Conservation (phyloP, 2,888 invertebrate species). For the Adela reaumurella region DNA sequence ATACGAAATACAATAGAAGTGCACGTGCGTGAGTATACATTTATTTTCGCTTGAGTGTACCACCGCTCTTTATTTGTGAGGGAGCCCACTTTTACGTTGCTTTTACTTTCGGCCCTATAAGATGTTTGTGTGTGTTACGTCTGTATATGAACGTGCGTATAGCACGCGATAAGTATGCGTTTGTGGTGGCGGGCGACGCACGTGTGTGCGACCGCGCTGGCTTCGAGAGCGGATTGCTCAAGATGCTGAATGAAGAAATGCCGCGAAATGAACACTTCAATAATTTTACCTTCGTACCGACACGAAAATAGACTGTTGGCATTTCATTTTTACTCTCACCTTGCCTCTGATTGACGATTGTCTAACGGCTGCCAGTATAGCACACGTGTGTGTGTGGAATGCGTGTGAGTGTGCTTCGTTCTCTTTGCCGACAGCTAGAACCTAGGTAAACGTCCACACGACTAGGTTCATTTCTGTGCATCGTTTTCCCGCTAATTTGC, state of each 20-base stretch:
- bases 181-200: background rate
- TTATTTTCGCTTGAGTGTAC: background rate
- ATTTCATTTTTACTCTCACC: constrained; percentile 32
- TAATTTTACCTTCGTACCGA: background rate
- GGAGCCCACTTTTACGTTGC: background rate
- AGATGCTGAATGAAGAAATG: background rate
- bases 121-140: too few species aligned
- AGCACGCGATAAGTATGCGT: too few species aligned
- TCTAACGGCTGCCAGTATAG: constrained; percentile 12
- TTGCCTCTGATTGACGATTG: constrained; percentile 57
- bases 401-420: too few species aligned
- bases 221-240: background rate
- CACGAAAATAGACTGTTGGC: background rate
- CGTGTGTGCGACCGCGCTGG: background rate
- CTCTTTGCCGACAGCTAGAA: too few species aligned
- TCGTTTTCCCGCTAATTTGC: too few species aligned
- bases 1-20: too few species aligned
- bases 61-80: too few species aligned
- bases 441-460: too few species aligned
- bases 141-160: too few species aligned
- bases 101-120: background rate
- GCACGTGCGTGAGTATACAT: too few species aligned
- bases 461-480: too few species aligned
- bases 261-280: background rate
- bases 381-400: too few species aligned